A percentile compares a stretch with the other conserved stretches of the same genome.
Evolutionary conservation across 2,888 invertebrate genomes (phyloP).

Genomic region (Siphonodentalium dalli): DNA sequence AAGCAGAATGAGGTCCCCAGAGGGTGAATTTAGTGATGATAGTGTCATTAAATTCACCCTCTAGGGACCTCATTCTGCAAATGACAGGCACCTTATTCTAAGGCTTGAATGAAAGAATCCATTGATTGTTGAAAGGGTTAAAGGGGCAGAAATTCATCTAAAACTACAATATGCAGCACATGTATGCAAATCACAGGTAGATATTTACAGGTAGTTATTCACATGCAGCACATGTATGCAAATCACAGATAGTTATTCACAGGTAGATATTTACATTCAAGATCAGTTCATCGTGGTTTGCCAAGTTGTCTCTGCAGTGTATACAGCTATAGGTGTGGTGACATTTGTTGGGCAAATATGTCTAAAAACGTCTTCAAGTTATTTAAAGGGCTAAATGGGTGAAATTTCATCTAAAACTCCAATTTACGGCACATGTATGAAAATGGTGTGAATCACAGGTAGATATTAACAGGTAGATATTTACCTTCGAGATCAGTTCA

Average conservation of each 20-base stretch:
- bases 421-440: neutral
- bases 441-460: neutral
- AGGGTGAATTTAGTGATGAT: no score
- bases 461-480: conserved; percentile 12
- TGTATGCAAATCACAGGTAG: neutral
- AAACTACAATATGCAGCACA: no score
- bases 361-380: conserved; percentile 77
- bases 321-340: conserved; percentile 99
- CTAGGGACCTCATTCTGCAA: no score
- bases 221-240: no score
- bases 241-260: neutral
- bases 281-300: conserved; percentile 99
- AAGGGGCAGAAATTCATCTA: no score
- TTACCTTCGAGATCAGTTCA: conserved; percentile 98
- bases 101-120: no score
- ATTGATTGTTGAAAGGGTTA: no score
- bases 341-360: conserved; percentile 92
- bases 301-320: conserved; percentile 99
- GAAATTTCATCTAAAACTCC: neutral
- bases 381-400: neutral
- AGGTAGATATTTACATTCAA: conserved; percentile 79
- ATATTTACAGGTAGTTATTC: neutral
- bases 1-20: no score
- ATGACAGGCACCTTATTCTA: no score
- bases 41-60: no score